phyloP scores from a whole-genome alignment of 1,140 invertebrate genomes.

The Chironomus striatipennis region DNA sequence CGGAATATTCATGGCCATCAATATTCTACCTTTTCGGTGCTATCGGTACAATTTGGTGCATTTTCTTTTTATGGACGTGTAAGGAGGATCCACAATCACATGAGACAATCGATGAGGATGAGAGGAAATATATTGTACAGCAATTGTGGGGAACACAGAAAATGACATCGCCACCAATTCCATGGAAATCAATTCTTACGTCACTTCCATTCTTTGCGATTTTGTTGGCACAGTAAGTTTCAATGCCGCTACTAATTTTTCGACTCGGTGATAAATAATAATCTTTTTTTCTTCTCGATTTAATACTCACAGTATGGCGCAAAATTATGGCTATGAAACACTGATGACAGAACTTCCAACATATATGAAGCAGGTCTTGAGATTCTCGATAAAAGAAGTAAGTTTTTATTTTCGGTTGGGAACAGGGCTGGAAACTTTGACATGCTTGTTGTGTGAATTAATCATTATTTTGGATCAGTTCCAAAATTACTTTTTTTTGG shows the following conservation, averaged over 20 bases:
- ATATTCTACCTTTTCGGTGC: conserved; percentile 75
- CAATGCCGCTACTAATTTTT: not conserved
- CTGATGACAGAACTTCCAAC: conserved; percentile 91
- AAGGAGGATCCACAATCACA: conserved; percentile 70
- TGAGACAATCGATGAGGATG: conserved; percentile 62
- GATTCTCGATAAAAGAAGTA: conserved; percentile 86
- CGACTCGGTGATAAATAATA: not conserved
- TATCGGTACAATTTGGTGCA: conserved; percentile 69
- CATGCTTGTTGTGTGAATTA: no score
- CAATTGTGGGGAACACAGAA: conserved; percentile 60
- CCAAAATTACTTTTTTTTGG: no score
- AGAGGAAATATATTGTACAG: conserved; percentile 73
- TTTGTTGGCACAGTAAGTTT: conserved; percentile 54
- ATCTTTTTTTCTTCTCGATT: not conserved
- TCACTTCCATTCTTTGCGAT: conserved; percentile 84
- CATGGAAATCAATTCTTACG: conserved; percentile 76
- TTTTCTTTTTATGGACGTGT: conserved; percentile 64
- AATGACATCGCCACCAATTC: conserved; percentile 58
- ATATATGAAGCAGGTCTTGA: conserved; percentile 91
- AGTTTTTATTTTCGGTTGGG: conserved; percentile 34
- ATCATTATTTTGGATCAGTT: no score
- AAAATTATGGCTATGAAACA: conserved; percentile 84
- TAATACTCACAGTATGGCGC: conserved; percentile 50
- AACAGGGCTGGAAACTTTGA: no score
- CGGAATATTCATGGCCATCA: conserved; percentile 65